Evolutionary conservation across 2,113 vertebrate species (phyloP).

Genomic region (Protobothrops flavoviridis): DNA sequence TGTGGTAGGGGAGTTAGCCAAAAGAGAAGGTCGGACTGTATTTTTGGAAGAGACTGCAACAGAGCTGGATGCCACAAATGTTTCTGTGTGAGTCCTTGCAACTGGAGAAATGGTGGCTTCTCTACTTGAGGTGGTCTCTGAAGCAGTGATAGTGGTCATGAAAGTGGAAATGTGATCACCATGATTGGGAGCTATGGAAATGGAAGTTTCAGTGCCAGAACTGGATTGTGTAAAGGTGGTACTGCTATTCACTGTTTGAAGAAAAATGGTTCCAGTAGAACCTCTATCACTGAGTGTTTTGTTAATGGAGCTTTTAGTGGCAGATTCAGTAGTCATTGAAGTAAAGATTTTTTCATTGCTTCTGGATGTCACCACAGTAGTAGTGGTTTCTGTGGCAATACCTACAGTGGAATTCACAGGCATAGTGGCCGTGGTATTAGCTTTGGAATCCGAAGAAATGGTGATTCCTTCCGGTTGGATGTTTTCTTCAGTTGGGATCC

Average conservation of each 20-base stretch:
- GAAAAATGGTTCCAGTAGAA: background rate
- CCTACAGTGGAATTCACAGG: background rate
- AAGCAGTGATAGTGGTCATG: background rate
- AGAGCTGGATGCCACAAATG: background rate
- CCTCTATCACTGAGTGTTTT: background rate
- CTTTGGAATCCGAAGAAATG: background rate
- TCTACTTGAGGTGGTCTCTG: background rate
- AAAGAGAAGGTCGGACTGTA: background rate
- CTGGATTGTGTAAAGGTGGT: background rate
- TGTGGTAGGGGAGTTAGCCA: background rate
- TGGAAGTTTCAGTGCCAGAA: background rate
- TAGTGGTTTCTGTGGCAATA: background rate
- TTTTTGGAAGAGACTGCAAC: background rate
- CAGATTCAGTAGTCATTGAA: background rate
- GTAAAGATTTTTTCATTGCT: background rate
- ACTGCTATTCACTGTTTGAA: background rate
- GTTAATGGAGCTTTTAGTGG: background rate
- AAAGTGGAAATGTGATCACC: background rate
- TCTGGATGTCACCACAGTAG: background rate
- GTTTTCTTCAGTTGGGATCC: background rate
- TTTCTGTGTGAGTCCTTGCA: background rate
- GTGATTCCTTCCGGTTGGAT: background rate
- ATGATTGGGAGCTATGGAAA: background rate
- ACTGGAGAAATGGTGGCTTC: background rate
- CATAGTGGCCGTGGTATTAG: background rate